Percentiles rank a stretch among this genome's conserved stretches.
phyloP scores from a whole-genome alignment of 2,888 invertebrate genomes.

The Gandaritis pyraliata region DNA sequence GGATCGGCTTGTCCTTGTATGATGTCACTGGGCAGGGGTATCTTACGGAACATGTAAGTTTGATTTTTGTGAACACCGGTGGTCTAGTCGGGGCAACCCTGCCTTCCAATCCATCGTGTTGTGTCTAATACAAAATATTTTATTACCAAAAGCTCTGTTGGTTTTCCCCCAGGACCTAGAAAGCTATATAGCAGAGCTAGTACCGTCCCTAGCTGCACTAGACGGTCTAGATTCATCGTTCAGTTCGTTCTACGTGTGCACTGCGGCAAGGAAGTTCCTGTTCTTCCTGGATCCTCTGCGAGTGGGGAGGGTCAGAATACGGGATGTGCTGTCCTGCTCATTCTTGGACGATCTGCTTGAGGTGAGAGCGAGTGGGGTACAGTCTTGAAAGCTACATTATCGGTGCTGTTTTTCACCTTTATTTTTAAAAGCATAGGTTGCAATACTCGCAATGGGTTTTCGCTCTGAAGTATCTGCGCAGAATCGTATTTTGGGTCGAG shows the following conservation, averaged over 20 bases:
- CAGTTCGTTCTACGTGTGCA: slow-evolving; percentile 98
- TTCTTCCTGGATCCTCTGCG: slow-evolving; percentile 97
- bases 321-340: slow-evolving; percentile 95
- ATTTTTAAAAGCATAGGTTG: too few species aligned
- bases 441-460: too few species aligned
- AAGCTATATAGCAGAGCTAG: slow-evolving; percentile 96
- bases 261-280: slow-evolving; percentile 97
- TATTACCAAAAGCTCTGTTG: too few species aligned
- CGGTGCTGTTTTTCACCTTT: too few species aligned
- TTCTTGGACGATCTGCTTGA: slow-evolving; percentile 96
- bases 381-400: neutral
- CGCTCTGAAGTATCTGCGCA: too few species aligned
- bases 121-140: too few species aligned
- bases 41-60: slow-evolving; percentile 90
- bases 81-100: too few species aligned
- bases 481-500: too few species aligned
- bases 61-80: too few species aligned
- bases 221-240: slow-evolving; percentile 96
- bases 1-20: slow-evolving; percentile 96
- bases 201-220: slow-evolving; percentile 95
- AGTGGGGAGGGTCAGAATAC: slow-evolving; percentile 94
- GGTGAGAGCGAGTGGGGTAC: slow-evolving; percentile 66
- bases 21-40: slow-evolving; percentile 97
- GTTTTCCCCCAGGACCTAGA: slow-evolving; percentile 90
- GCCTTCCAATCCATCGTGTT: too few species aligned